Base-by-base conservation (phyloP, 1,140 invertebrate species). In the Solenopsis fugax region DNA sequence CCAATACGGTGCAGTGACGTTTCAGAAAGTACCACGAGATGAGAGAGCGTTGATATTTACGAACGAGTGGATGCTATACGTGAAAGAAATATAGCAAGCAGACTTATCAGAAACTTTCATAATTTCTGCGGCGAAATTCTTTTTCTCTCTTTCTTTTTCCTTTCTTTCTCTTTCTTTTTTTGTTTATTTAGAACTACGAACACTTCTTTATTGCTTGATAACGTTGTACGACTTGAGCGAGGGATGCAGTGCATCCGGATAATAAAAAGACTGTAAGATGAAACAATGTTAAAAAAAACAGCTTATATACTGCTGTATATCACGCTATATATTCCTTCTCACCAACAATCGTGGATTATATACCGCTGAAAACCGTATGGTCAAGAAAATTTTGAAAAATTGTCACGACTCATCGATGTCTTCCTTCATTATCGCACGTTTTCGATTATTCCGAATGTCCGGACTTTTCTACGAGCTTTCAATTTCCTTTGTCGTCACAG, bases 41-140 rank as follows among this genome's bases (percentile, higher is more conserved):
- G 41, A 60, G 69, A 84, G 54, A 72, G 52, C 50, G 52, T 75
- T 84, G 69, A 84, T 84, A 84, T 84, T 84, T 73, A 84, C 69
- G 69, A 75, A 84, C 18, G 54, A 73, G 58, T 73, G 67, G 80
- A 60, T 75, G n/a, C 41, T 84, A 41, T 41, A 75, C 80, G 69
- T 64, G 80, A 84, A 75, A 84, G 80, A 54, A 34, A 84, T 75
- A n/a, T 54, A 73, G 29, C 54, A 45, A 48, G 24, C 41, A 60
- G 12, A 50, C 41, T 75, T 84, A 75, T 50, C 54, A 18, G 41
- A 3, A 84, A 73, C 80, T 84, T 84, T 62, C 48, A 84, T 84
- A 84, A 84, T 84, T 84, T 75, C 29, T 60, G 13, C n/a, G 48
- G 9, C 9, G 7, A 75, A 50, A 4, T 37, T n/a, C 1, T 60